Conservation (phyloP, 2,113 vertebrate species). For the Leucopternis melanops region DNA sequence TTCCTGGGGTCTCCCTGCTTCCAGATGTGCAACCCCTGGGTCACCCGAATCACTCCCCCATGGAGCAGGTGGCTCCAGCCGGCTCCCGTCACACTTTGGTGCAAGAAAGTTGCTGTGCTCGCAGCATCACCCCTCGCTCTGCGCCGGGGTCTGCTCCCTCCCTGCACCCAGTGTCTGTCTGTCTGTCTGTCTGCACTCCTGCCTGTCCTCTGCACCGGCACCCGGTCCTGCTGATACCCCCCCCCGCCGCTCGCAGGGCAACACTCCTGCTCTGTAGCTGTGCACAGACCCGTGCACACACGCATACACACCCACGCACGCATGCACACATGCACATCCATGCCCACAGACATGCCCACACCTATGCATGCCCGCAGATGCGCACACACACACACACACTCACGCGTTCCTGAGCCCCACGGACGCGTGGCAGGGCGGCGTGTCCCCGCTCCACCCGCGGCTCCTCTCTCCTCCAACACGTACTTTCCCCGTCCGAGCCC, state of each 20-base stretch:
- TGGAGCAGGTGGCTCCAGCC: not conserved
- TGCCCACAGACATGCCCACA: too few relatives aligned
- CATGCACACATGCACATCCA: too few relatives aligned
- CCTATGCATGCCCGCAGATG: not conserved
- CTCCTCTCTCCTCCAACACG: not conserved
- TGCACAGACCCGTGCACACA: fast-evolving
- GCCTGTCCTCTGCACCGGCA: not conserved
- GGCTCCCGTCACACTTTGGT: fast-evolving
- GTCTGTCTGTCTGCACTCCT: not conserved
- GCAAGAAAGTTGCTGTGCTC: not conserved
- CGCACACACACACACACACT: not conserved
- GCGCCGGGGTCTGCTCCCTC: not conserved
- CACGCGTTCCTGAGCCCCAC: not conserved
- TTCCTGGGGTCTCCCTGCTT: not conserved
- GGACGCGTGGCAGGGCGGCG: not conserved
- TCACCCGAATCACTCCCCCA: not conserved
- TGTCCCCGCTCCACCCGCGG: not conserved
- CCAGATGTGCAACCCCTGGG: not conserved
- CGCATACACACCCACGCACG: too few relatives aligned
- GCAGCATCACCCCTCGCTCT: not conserved
- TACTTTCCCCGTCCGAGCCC: not conserved
- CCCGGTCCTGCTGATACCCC: not conserved
- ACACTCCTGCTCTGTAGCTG: fast-evolving
- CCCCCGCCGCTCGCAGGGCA: not conserved
- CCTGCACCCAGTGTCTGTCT: not conserved